phyloP scores from a whole-genome alignment of 2,888 invertebrate species.

The Pilophorus perplexus region DNA sequence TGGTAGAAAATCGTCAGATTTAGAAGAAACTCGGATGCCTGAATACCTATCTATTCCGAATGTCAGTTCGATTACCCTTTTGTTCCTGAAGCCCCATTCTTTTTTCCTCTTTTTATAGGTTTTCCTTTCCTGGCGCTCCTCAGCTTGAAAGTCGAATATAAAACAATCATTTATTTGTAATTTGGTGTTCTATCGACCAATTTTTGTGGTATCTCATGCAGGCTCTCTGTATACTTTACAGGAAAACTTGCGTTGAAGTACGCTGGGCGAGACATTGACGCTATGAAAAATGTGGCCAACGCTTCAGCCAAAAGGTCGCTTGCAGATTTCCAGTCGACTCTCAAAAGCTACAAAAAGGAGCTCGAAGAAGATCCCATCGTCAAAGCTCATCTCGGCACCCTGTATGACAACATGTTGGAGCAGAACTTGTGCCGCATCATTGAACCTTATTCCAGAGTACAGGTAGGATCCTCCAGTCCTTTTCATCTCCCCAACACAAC shows the following conservation, averaged over 20 bases:
- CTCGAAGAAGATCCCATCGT: constrained; percentile 96
- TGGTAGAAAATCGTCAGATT: too few species aligned
- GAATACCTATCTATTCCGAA: too few species aligned
- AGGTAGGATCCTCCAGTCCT: constrained; percentile 56
- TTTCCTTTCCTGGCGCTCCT: too few species aligned
- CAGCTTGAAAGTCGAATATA: too few species aligned
- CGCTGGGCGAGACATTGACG: constrained; percentile 91
- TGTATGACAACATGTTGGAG: constrained; percentile 98
- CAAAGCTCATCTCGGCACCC: constrained; percentile 89
- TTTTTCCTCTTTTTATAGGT: too few species aligned
- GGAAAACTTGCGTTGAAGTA: constrained; percentile 91
- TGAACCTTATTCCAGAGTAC: constrained; percentile 96
- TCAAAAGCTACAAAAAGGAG: constrained; percentile 82
- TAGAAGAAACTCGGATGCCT: too few species aligned
- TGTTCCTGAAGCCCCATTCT: too few species aligned
- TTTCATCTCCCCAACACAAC: not conserved
- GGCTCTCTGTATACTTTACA: too few species aligned
- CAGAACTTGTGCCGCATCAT: constrained; percentile 98
- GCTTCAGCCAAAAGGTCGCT: constrained; percentile 95
- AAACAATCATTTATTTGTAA: too few species aligned
- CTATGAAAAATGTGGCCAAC: constrained; percentile 95
- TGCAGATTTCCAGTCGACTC: constrained; percentile 90
- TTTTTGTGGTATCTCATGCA: too few species aligned
- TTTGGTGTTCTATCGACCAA: too few species aligned
- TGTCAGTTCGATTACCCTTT: too few species aligned